Evolutionary conservation across 2,888 invertebrate genomes (phyloP), one percentile per base, ranked within the genome.

Genomic region (Leistus spinibarbis): DNA sequence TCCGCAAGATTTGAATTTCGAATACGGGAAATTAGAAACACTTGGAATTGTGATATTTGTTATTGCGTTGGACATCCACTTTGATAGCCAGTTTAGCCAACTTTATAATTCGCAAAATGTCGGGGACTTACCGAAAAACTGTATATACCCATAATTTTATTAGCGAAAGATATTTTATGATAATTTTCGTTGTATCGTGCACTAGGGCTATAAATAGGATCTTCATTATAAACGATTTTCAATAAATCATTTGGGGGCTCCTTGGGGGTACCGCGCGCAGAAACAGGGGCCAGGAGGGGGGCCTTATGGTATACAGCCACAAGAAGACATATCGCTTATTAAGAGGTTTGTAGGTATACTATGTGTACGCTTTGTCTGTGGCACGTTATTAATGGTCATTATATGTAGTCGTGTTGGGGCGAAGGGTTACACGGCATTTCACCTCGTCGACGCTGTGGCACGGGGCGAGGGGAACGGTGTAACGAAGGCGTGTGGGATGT

Each of bases 361-460:
- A 20, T 60, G 60, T 60, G 82, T 81, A 81, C 80, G 81, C 80
- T 80, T 83, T 83, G 83, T 83, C 83, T 83, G 83, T 83, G 83
- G 82, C 81, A 79, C 80, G 80, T 83, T 83, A 83, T 83, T 83
- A 83, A 83, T 83, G 83, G 83, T 82, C 82, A 83, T 83, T 83
- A 83, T 79, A 78, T 77, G 56, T 10, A 16, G 19, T 19, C 16
- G 56, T 19, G 56, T 19, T 16, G 19, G 56, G 19, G 56, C 16
- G 56, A 56, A 19, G 19, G 56, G 22, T 17, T 40, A 40, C 40
- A 40, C 13, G 40, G 40, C 40, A 40, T 40, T 40, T 40, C 40
- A 60, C 60, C 60, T 60, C 20, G 19, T 16, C 60, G 60, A 16
- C 20, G 60, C 60, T 5, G 60, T 1, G 1, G 60, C n/a, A 19